phyloP scores from a whole-genome alignment of 2,888 invertebrate species.

The Neelides folsomi region DNA sequence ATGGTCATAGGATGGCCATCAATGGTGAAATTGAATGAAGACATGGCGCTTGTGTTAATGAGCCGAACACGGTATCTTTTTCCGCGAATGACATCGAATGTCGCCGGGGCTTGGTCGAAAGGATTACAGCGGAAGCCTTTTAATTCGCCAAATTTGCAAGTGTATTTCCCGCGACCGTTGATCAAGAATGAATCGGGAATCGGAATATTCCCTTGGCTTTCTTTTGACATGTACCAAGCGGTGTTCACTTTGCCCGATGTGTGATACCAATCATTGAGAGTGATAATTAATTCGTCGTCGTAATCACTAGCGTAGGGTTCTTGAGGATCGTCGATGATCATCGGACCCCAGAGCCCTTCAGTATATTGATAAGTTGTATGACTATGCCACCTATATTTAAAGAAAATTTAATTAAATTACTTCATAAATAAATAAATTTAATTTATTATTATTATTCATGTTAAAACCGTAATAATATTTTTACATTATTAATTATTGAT shows the following conservation, averaged over 20 bases:
- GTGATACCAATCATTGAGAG: conserved; percentile 25
- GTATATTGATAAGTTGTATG: conserved; percentile 22
- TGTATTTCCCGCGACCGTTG: conserved; percentile 21
- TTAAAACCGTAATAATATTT: too few relatives aligned
- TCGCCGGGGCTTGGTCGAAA: conserved; percentile 7
- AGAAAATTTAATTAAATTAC: not conserved
- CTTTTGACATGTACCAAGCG: conserved; percentile 8
- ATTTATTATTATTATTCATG: not conserved
- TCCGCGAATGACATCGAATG: conserved; percentile 6
- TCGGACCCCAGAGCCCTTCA: conserved; percentile 22
- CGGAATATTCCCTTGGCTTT: conserved; percentile 12
- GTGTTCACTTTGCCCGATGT: conserved; percentile 14
- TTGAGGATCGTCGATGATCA: conserved; percentile 8
- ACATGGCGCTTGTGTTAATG: conserved; percentile 17
- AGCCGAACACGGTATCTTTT: conserved; percentile 19
- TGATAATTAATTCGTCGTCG: conserved; percentile 18
- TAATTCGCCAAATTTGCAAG: conserved; percentile 10
- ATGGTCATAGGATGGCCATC: conserved; percentile 15
- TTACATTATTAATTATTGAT: too few relatives aligned
- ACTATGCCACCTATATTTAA: conserved; percentile 15
- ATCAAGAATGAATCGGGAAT: conserved; percentile 19
- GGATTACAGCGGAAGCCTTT: conserved; percentile 9
- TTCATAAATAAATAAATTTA: not conserved
- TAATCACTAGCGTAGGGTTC: conserved; percentile 13
- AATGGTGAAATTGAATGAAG: conserved; percentile 22